Base-by-base conservation (phyloP, 2,797 vertebrate species). In the Onychomys arenicola region DNA sequence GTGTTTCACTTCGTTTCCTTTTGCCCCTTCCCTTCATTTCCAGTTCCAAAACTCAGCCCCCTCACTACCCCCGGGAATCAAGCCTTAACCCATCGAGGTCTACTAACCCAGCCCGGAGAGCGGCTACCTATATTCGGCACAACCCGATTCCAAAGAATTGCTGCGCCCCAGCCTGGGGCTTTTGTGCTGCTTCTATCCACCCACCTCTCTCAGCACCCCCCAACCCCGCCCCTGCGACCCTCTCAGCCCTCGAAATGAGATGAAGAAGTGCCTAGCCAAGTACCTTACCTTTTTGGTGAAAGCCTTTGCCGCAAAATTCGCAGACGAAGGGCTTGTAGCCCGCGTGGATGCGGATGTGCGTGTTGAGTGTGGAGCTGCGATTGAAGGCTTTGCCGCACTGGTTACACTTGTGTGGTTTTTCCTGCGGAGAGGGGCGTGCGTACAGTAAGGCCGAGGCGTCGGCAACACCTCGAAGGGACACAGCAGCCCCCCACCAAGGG, bases 351-450 rank as follows among this genome's bases (percentile, higher is more conserved):
- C 99, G 98, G 93, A 99, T 99, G 93, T 99, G 99, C 75, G 99
- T 99, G 98, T 99, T 99, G 97, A 99, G 98, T 93, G 99, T 99
- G 96, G 99, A 99, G 97, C 99, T 99, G 96, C 99, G 98, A 98
- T 99, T 99, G 98, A 99, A 99, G 49, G 99, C 99, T 98, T 99
- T 99, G 90, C 99, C 99, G 89, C 99, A 99, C 97, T 99, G 99
- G 98, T 99, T 99, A 96, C 99, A 99, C 97, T 99, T 99, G 95
- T 99, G 99, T 85, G 99, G 99, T 96, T 99, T 99, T 98, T 99
- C 99, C 99, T 99, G 98, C 93, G 67, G 96, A 98, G 85, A 97
- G 75, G 97, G 95, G 94, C 43, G 75, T 75, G 52, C 21, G 25
- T 77, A 93, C 90, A 69, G 93, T 96, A 46, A 97, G 95, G 80